A percentile compares a stretch with the other conserved stretches of the same genome.
Conservation (phyloP, 2,888 invertebrate genomes). For the Latrodectus hesperus region DNA sequence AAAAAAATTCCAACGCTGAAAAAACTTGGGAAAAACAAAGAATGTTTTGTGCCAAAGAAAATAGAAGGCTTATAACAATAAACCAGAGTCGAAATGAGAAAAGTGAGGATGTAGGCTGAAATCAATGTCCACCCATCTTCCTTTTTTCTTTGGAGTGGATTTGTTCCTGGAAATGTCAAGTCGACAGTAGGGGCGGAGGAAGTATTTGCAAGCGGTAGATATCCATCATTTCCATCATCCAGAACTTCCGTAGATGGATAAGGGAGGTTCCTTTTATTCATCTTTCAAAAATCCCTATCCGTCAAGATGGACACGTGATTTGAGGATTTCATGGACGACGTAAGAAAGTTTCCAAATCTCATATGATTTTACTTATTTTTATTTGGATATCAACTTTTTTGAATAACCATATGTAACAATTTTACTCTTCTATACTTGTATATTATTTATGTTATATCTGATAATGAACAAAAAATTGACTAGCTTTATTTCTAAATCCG, state of each 20-base stretch:
- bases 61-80: slow-evolving; percentile 23
- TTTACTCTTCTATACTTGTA: too few relatives aligned
- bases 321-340: slow-evolving; percentile 4
- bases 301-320: slow-evolving; percentile 17
- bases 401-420: too few relatives aligned
- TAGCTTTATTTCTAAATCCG: too few relatives aligned
- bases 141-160: slow-evolving; percentile 5
- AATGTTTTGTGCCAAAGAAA: slow-evolving; percentile 2
- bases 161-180: slow-evolving; percentile 18
- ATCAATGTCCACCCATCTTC: slow-evolving; percentile 1
- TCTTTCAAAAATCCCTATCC: slow-evolving; percentile 35
- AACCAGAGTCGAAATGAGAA: slow-evolving; percentile 4
- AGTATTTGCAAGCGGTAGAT: slow-evolving; percentile 18
- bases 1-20: not conserved
- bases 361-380: not conserved
- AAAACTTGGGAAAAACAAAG: not conserved
- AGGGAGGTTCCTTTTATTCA: slow-evolving; percentile 28
- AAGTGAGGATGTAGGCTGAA: not conserved
- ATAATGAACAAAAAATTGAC: too few relatives aligned
- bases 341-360: not conserved
- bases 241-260: slow-evolving; percentile 37
- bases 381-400: too few relatives aligned
- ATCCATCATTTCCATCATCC: slow-evolving; percentile 47
- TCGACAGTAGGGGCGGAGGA: not conserved
- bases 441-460: too few relatives aligned